Conservation (phyloP, 2,888 invertebrate species). For the Opisthograptis luteolata region DNA sequence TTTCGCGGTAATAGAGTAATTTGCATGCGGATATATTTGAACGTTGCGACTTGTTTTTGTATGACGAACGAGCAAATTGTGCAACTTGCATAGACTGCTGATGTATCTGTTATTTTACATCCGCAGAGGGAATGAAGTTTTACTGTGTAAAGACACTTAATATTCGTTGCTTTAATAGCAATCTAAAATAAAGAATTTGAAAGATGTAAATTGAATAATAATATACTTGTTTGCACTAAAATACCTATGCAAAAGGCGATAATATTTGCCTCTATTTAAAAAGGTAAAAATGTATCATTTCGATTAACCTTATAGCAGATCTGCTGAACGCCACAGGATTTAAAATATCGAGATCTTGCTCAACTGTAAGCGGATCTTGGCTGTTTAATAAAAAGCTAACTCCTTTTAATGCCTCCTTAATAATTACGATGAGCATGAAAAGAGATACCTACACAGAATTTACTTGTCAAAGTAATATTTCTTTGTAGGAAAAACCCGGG, state of each 20-base stretch:
- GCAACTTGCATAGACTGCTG: no score
- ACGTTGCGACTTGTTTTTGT: not conserved
- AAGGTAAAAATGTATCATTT: not conserved
- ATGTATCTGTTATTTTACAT: no score
- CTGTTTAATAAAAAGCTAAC: conserved; percentile 25
- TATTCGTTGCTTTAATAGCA: no score
- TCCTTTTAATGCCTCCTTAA: conserved; percentile 30
- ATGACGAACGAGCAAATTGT: no score
- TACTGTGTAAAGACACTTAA: no score
- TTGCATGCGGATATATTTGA: not conserved
- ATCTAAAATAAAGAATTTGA: no score
- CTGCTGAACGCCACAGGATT: conserved; percentile 19
- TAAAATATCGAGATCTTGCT: conserved; percentile 18
- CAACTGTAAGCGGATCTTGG: conserved; percentile 9
- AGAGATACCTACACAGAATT: conserved; percentile 65
- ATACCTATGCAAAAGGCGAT: not conserved
- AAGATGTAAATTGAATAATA: no score
- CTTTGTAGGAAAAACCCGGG: conserved; percentile 69
- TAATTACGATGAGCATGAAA: conserved; percentile 60
- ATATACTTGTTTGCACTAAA: no score
- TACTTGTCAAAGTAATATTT: conserved; percentile 80
- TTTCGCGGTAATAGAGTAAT: not conserved
- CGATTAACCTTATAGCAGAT: conserved; percentile 7
- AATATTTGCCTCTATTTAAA: not conserved
- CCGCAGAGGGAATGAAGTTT: no score